Evolutionary conservation across 2,113 vertebrate genomes (phyloP).

Genomic region (Phasianus colchicus): DNA sequence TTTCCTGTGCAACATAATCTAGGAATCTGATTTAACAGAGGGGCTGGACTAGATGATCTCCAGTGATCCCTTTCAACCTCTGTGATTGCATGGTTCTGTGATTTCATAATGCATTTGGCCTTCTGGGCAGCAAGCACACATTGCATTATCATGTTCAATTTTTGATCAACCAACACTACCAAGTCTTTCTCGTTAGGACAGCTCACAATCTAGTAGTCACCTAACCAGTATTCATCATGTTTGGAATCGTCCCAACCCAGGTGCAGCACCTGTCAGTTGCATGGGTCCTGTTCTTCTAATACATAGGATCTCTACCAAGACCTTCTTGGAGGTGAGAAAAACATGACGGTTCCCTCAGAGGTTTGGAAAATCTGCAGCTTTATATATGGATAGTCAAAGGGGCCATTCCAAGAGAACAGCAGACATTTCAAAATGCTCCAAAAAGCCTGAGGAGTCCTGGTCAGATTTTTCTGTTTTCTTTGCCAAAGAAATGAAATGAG

Average conservation of each 20-base stretch:
- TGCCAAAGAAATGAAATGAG: neutral
- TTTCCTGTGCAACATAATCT: neutral
- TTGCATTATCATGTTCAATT: neutral
- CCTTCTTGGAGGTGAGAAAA: neutral
- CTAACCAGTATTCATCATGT: neutral
- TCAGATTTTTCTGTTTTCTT: neutral
- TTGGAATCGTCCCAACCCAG: neutral
- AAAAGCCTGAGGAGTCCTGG: neutral
- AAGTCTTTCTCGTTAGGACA: neutral
- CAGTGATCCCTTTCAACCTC: too few species aligned
- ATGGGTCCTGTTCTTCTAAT: neutral
- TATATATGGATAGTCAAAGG: neutral
- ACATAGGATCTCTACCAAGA: neutral
- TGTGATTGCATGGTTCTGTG: neutral
- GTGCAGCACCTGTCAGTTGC: neutral
- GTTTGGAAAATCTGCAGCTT: neutral
- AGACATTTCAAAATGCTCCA: neutral
- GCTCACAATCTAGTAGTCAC: too few species aligned
- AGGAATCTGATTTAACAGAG: neutral
- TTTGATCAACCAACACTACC: neutral
- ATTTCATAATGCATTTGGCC: neutral
- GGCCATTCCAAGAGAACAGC: neutral
- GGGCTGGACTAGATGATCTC: neutral
- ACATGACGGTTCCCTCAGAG: neutral
- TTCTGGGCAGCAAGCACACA: neutral